A percentile compares a stretch with the other conserved stretches of the same genome.
Evolutionary conservation across 2,797 vertebrate species (phyloP).

Genomic region (Hypotaenidia philippensis): DNA sequence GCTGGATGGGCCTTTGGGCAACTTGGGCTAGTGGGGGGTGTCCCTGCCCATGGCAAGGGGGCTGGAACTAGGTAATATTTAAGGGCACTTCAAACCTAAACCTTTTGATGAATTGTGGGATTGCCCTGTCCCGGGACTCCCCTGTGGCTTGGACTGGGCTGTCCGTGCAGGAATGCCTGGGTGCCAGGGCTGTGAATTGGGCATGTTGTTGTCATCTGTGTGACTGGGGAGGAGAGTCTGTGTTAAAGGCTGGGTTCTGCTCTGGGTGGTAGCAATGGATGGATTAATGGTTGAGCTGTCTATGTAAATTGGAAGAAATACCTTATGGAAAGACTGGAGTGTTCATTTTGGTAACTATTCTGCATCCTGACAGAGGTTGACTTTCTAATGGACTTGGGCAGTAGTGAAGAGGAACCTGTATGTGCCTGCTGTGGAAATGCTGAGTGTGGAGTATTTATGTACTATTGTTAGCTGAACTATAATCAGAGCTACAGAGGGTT

Average conservation of each 20-base stretch:
- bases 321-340: background rate
- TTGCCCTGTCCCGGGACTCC: background rate
- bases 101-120: background rate
- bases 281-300: background rate
- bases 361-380: background rate
- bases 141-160: rapidly evolving
- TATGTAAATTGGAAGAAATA: background rate
- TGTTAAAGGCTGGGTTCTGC: background rate
- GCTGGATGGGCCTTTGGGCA: no score
- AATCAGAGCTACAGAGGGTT: constrained; percentile 45
- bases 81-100: no score
- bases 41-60: no score
- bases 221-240: background rate
- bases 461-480: constrained; percentile 55
- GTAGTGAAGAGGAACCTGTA: background rate
- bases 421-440: background rate
- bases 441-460: constrained; percentile 22
- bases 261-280: background rate
- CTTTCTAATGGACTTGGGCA: background rate
- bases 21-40: no score
- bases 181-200: background rate
- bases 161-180: background rate
- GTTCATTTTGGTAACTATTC: background rate
- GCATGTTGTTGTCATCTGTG: rapidly evolving
- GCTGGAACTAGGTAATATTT: no score